Evolutionary conservation across 2,797 vertebrate species (phyloP), one percentile per base, ranked within the genome.

Genomic region (Poeciliopsis presidionis): DNA sequence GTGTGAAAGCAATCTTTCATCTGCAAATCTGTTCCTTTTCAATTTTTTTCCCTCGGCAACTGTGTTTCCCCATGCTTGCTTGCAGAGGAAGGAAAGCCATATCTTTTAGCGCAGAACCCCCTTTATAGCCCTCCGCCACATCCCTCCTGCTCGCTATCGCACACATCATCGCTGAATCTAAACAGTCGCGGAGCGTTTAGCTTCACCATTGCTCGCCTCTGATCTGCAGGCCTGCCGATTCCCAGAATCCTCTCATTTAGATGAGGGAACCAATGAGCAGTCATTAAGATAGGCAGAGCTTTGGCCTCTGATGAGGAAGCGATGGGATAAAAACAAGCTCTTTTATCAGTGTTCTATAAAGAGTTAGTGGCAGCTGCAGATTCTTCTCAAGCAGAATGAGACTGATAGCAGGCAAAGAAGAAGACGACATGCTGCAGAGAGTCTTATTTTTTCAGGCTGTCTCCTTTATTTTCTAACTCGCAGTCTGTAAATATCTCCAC

Each of bases 61-160:
- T 41, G 79, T 63, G 75, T 63, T 75, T 85, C 86, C 61, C 79
- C 88, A 89, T 93, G 91, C 86, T 74, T 14, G n/a, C 74, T 49
- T 76, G 51, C 81, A 79, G 85, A 92, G 91, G 95, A 94, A 95
- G 93, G 93, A 94, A 94, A 94, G 84, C 84, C 91, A 81, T 92
- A 91, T 95, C 86, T 92, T 89, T 93, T 89, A 57, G 83, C 85
- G 88, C 89, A 78, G 82, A 90, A 89, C 92, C 87, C 83, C 59
- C 70, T 43, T 55, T 77, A 41, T 39, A 67, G 63, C 33, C 77
- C 59, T n/a, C 69, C 47, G 9, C 67, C 81, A 85, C 76, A 81
- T 82, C 84, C 84, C 87, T 74, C 79, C 75, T 84, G 83, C 83
- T 51, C 81, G 87, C 92, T 94, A 94, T 95, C 94, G 81, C 82